Evolutionary conservation across 1,140 invertebrate genomes (phyloP), one percentile per base, ranked within the genome.

Genomic region (Drosophila insularis): DNA sequence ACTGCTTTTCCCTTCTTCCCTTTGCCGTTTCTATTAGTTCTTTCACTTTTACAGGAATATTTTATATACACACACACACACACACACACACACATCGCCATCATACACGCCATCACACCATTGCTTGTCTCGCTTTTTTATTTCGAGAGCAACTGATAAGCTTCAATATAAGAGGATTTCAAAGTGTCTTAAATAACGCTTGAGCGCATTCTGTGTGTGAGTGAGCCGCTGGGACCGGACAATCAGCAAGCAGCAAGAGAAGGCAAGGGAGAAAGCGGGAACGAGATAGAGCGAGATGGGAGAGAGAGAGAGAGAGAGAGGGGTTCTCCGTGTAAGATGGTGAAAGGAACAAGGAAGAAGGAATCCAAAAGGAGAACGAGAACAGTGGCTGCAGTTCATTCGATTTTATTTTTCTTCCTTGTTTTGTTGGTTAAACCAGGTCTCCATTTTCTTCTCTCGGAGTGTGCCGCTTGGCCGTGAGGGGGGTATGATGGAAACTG

Each of bases 141-240:
- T 78, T 78, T 67, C 75, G 37, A 78, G 74, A 78, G 74, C 78
- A 68, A 80, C 72, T 71, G 72, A 80, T 80, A 80, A 80, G 78
- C 78, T 80, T 62, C 78, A 68, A 80, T 80, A 80, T 80, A 80
- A 80, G 78, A 80, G 78, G 78, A 80, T 80, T 80, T 80, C 71
- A 80, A 80, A 80, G 78, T 80, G 78, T 80, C 78, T 80, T 80
- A 75, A 80, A 80, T 80, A 80, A 80, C 78, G 78, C 78, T 80
- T 80, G 78, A 80, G 78, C 78, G 78, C 71, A 80, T 80, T 80
- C 64, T 75, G 71, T 80, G 71, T 80, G 71, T 71, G 78, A 74
- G 62, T 80, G 77, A 80, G 63, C 75, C 68, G 74, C 68, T 71
- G 73, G 68, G 67, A 76, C 61, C 61, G 73, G 53, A 77, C 73